Conservation (phyloP, 35 echinoderm and acorn worm species). For the Lytechinus variegatus region DNA sequence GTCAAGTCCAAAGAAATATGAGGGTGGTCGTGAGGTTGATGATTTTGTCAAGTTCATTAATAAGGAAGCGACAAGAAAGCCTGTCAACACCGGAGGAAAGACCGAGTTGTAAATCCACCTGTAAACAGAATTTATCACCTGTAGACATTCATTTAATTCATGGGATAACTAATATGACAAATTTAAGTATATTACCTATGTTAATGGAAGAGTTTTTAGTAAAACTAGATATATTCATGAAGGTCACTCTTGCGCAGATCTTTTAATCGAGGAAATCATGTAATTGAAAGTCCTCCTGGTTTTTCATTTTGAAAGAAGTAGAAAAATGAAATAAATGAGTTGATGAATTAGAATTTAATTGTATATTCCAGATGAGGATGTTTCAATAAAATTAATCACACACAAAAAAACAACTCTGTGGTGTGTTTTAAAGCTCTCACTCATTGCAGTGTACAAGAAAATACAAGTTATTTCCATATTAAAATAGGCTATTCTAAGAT, state of each 20-base stretch:
- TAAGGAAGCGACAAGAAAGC: slow-evolving; percentile 78
- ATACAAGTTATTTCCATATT: too few species aligned
- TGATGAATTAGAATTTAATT: too few species aligned
- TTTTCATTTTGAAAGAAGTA: too few species aligned
- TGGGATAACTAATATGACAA: background rate
- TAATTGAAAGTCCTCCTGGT: too few species aligned
- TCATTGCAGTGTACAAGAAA: too few species aligned
- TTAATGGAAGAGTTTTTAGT: background rate
- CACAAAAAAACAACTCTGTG: too few species aligned
- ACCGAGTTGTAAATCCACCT: background rate
- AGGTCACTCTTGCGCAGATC: background rate
- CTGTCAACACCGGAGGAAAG: slow-evolving; percentile 53
- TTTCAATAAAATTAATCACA: too few species aligned
- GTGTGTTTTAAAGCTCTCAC: too few species aligned
- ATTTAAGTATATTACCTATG: background rate
- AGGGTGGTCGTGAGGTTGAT: slow-evolving; percentile 87
- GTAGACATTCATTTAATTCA: background rate
- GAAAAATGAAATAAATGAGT: too few species aligned
- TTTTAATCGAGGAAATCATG: too few species aligned
- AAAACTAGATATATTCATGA: background rate
- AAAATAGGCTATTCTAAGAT: too few species aligned
- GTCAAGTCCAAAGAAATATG: slow-evolving; percentile 84
- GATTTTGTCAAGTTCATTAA: slow-evolving; percentile 92
- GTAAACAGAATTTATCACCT: background rate
- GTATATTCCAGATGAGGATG: too few species aligned